Evolutionary conservation across 2,113 vertebrate species (phyloP), one percentile per base, ranked within the genome.

Genomic region (Zeus faber): DNA sequence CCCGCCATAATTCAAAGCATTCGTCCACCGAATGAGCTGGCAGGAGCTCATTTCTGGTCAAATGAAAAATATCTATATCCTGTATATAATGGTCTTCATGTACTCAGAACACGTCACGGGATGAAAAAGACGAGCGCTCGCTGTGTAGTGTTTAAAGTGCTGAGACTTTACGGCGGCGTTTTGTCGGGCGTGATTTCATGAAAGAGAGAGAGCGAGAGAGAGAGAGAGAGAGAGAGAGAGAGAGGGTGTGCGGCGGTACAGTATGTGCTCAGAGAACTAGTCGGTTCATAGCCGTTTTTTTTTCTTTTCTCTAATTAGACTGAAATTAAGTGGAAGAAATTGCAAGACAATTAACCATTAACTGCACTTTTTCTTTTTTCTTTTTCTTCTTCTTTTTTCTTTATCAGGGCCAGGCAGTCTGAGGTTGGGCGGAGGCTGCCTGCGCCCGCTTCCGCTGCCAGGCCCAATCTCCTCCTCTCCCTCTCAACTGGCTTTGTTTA

Each of bases 311-410:
- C 87, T 90, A 92, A 94, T 85, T 92, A 85, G 83, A 76, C 85
- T 91, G 91, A 94, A 95, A 94, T 89, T 78, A 95, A 88, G 90
- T 92, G 87, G 90, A 95, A 93, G 87, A 84, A 94, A 91, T 80
- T 90, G 87, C 85, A 86, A 92, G 88, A 93, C 90, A 94, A 94
- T 94, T n/a, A n/a, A 37, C 33, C 4, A 1, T 37, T 94, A 96
- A 92, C 82, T 85, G 80, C 33, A 79, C 54, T 82, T 87, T 82
- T 89, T 81, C 4, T 14, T 14, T 14, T 14, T 37, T 14, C 89
- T 81, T 43, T 89, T 81, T 13, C 33, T 14, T 14, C 33, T 37
- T 14, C 89, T 81, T 43, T 18, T n/a, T n/a, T n/a, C n/a, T n/a
- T 89, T 76, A 91, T 93, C 89, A 88, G 75, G 62, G 79, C 79